A percentile compares a stretch with the other conserved stretches of the same genome.
Conservation (phyloP, 1,140 invertebrate species). For the Tribolium madens region DNA sequence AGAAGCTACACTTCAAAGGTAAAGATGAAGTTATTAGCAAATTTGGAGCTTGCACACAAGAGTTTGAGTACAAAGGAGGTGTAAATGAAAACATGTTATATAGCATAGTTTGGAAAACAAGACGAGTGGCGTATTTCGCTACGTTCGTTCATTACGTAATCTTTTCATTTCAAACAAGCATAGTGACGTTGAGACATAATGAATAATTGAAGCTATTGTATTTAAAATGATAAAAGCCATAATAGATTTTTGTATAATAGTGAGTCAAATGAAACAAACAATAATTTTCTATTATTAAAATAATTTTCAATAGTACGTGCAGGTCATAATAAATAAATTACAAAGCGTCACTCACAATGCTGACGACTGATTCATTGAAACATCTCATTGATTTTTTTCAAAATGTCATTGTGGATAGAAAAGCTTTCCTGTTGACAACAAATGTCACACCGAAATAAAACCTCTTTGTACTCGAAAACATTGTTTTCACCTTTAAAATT, state of each 20-base stretch:
- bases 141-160: constrained; percentile 19
- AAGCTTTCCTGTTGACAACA: neutral
- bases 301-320: constrained; percentile 34
- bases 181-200: constrained; percentile 29
- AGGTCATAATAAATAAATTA: constrained; percentile 24
- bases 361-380: neutral
- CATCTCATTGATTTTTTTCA: constrained; percentile 7
- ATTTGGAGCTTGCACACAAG: too few relatives aligned
- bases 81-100: too few relatives aligned
- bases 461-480: neutral
- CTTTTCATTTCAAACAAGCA: constrained; percentile 15
- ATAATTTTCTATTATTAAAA: constrained; percentile 28
- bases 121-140: too few relatives aligned
- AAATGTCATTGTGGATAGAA: neutral
- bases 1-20: neutral
- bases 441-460: neutral
- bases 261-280: constrained; percentile 42
- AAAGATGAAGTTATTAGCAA: too few relatives aligned
- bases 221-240: constrained; percentile 12
- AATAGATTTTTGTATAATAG: constrained; percentile 45
- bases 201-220: constrained; percentile 37
- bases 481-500: neutral
- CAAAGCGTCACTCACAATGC: constrained; percentile 31
- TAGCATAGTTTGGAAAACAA: too few relatives aligned
- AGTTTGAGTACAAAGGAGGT: too few relatives aligned